Percentiles rank a stretch among this genome's conserved stretches.
phyloP scores from a whole-genome alignment of 2,888 invertebrate genomes.

The Smittia aterrima region DNA sequence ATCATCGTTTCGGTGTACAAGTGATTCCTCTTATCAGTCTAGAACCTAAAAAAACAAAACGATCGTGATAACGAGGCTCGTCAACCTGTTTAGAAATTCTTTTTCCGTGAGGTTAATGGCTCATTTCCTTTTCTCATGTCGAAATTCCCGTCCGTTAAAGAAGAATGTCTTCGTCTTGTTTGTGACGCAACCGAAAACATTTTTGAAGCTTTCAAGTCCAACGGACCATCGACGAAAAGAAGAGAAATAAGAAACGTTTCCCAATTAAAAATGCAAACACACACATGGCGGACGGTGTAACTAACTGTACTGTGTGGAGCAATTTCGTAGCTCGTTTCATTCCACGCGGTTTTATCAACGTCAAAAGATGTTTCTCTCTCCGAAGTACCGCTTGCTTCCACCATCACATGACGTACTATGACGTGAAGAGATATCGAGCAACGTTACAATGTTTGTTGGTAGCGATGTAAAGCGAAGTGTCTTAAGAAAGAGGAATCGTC shows the following conservation, averaged over 20 bases:
- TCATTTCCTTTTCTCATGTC: constrained; percentile 13
- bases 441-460: background rate
- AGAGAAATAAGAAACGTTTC: constrained; percentile 9
- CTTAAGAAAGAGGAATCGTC: background rate
- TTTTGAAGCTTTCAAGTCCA: background rate
- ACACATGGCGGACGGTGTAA: constrained; percentile 17
- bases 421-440: constrained; percentile 16
- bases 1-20: background rate
- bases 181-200: background rate
- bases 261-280: constrained; percentile 39
- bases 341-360: constrained; percentile 21
- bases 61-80: background rate
- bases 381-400: background rate
- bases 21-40: background rate
- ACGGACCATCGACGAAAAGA: background rate
- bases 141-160: background rate
- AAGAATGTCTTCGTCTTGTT: background rate
- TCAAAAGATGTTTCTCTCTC: constrained; percentile 11
- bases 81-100: constrained; percentile 7
- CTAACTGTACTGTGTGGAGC: constrained; percentile 38
- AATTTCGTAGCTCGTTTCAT: constrained; percentile 25
- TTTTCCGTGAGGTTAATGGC: constrained; percentile 21
- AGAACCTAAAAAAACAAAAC: background rate
- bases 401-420: constrained; percentile 19
- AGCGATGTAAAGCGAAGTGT: background rate